Percentiles rank a stretch among this genome's conserved stretches.
These are phyloP conservation scores for Zaprionus capensis DNA, from an alignment of 1,140 invertebrate species.

Conservation along the genomic window DNA sequence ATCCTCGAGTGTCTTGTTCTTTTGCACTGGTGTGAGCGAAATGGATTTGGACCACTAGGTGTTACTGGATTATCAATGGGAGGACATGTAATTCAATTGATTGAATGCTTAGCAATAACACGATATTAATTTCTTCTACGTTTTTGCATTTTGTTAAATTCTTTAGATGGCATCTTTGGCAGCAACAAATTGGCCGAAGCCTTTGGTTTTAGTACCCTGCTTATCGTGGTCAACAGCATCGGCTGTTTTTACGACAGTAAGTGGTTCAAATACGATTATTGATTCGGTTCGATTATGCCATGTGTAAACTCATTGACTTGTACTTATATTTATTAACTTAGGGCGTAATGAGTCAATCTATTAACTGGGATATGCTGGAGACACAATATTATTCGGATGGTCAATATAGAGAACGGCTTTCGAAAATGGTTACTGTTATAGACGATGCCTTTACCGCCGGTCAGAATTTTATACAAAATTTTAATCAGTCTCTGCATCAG, in stretches of 20 bases:
- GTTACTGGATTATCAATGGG: slow-evolving; percentile 99
- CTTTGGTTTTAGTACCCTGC: slow-evolving; percentile 96
- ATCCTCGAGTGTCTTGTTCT: slow-evolving; percentile 97
- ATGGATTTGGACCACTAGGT: slow-evolving; percentile 95
- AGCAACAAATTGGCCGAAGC: slow-evolving; percentile 97
- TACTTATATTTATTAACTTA: slow-evolving; percentile 79
- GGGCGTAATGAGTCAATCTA: slow-evolving; percentile 97
- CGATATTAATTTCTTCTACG: neutral
- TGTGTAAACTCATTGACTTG: neutral
- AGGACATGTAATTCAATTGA: slow-evolving; percentile 92
- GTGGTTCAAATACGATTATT: neutral
- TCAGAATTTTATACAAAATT: slow-evolving; percentile 92
- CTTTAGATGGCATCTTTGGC: slow-evolving; percentile 97
- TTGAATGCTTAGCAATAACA: neutral
- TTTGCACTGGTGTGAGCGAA: slow-evolving; percentile 95
- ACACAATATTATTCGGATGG: slow-evolving; percentile 94
- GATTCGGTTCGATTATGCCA: too few relatives aligned
- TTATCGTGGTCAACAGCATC: slow-evolving; percentile 99
- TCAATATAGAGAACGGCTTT: slow-evolving; percentile 91
- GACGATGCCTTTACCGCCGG: slow-evolving; percentile 91
- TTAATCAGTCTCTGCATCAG: slow-evolving; percentile 86
- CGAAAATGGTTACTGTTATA: slow-evolving; percentile 91
- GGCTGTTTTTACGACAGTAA: slow-evolving; percentile 96
- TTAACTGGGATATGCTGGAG: slow-evolving; percentile 96
- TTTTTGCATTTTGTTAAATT: neutral